Conservation (phyloP, 1,140 invertebrate species). For the Anastatus disparis region DNA sequence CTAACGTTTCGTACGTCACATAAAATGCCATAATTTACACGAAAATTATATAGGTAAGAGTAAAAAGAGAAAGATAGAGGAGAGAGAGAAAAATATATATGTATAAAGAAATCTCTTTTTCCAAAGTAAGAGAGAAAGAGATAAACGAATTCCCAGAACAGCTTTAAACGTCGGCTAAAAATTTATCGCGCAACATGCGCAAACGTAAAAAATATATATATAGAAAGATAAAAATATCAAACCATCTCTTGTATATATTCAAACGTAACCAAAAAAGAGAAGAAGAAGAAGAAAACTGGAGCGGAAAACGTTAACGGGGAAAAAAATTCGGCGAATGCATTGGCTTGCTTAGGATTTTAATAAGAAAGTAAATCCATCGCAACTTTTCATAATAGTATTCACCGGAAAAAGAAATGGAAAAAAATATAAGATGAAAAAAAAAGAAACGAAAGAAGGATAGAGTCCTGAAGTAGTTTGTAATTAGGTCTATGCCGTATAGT, state of each 20-base stretch:
- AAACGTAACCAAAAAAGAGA: too few relatives aligned
- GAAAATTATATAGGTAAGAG: not conserved
- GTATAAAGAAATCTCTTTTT: not conserved
- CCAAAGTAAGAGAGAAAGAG: not conserved
- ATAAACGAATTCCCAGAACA: not conserved
- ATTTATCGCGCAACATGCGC: not conserved
- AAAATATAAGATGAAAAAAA: not conserved
- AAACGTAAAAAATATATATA: not conserved
- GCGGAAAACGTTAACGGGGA: not conserved
- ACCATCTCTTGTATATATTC: not conserved
- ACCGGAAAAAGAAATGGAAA: not conserved
- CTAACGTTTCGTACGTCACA: not conserved
- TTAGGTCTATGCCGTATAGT: constrained; percentile 26
- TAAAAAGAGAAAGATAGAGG: too few relatives aligned
- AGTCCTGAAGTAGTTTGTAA: constrained; percentile 12
- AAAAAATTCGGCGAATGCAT: not conserved
- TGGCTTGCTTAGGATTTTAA: not conserved
- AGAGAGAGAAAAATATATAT: not conserved
- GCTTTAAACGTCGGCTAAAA: constrained; percentile 8
- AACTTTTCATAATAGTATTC: too few relatives aligned
- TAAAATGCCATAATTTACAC: not conserved
- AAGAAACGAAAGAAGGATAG: not conserved
- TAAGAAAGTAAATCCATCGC: constrained; percentile 2
- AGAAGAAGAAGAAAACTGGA: not conserved
- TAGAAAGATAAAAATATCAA: not conserved